These are phyloP conservation scores for Lineus longissimus DNA, from an alignment of 1,140 invertebrate genomes.

Conservation along the genomic window DNA sequence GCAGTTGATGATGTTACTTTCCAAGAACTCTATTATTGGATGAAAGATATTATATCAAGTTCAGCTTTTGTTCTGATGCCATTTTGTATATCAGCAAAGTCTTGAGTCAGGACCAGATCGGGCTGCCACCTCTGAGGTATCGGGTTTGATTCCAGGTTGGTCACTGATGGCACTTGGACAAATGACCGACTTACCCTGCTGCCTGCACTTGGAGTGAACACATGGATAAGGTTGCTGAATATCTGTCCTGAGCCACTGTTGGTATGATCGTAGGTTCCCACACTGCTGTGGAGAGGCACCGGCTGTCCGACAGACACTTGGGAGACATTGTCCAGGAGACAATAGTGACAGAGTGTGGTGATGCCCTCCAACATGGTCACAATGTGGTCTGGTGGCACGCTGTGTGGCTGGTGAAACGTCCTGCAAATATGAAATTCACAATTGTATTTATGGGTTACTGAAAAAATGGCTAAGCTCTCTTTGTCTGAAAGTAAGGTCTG, in stretches of 20 bases:
- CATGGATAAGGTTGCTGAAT: conserved; percentile 77
- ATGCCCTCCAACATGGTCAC: conserved; percentile 76
- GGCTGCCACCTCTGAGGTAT: too few species aligned
- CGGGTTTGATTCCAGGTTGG: too few species aligned
- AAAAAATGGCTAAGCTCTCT: too few species aligned
- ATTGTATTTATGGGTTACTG: background rate
- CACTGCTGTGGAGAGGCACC: conserved; percentile 30
- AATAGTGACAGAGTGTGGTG: conserved; percentile 80
- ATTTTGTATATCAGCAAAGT: too few species aligned
- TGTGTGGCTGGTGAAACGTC: conserved; percentile 3
- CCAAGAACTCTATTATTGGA: too few species aligned
- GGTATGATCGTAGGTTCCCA: conserved; percentile 8
- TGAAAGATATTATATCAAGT: too few species aligned
- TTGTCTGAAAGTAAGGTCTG: background rate
- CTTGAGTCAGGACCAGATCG: too few species aligned
- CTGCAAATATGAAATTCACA: conserved; percentile 3
- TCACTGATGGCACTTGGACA: too few species aligned
- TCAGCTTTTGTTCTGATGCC: too few species aligned
- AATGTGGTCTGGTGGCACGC: conserved; percentile 72
- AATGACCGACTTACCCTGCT: conserved; percentile 35
- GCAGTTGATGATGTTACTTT: too few species aligned
- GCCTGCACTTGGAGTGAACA: conserved; percentile 53
- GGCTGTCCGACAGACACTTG: conserved; percentile 56
- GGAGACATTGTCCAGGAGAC: conserved; percentile 70
- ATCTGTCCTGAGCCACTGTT: conserved; percentile 60